Conservation (phyloP, 1,140 invertebrate species). For the Eubasilissa regina region DNA sequence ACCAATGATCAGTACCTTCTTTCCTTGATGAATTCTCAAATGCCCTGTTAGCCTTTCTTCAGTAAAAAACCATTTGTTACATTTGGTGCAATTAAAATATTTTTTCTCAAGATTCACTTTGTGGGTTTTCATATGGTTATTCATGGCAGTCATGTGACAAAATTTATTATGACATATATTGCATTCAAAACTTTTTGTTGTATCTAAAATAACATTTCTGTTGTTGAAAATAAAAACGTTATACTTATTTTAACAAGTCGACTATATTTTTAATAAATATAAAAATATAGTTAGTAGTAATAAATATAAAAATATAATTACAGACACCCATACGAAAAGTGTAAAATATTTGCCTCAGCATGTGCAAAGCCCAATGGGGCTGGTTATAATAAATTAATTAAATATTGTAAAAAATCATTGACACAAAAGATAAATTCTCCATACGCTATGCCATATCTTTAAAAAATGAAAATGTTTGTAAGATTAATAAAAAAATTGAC, state of each 20-base stretch:
- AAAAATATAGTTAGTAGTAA: too few relatives aligned
- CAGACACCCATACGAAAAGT: too few relatives aligned
- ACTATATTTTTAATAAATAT: too few relatives aligned
- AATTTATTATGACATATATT: slow-evolving; percentile 41
- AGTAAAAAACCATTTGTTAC: slow-evolving; percentile 50
- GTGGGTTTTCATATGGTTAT: slow-evolving; percentile 53
- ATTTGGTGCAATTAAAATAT: slow-evolving; percentile 48
- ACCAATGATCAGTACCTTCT: slow-evolving; percentile 39
- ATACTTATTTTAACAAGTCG: too few relatives aligned
- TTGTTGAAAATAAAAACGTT: too few relatives aligned
- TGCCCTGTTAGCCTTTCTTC: slow-evolving; percentile 47
- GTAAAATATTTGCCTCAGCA: too few relatives aligned
- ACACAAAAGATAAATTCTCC: neutral
- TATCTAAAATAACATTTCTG: slow-evolving; percentile 25
- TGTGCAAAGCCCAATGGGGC: too few relatives aligned
- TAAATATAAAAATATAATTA: too few relatives aligned
- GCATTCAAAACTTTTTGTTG: slow-evolving; percentile 36
- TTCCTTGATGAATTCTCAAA: slow-evolving; percentile 48
- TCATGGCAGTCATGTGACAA: slow-evolving; percentile 40
- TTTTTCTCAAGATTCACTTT: slow-evolving; percentile 45
- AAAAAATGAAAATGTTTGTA: too few relatives aligned
- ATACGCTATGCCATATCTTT: too few relatives aligned
- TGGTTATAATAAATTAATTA: too few relatives aligned
- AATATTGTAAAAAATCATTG: neutral
- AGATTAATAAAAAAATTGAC: neutral